A percentile compares a stretch with the other conserved stretches of the same genome.
Conservation (phyloP, 2,888 invertebrate genomes). For the Eutolmus rufibarbis region DNA sequence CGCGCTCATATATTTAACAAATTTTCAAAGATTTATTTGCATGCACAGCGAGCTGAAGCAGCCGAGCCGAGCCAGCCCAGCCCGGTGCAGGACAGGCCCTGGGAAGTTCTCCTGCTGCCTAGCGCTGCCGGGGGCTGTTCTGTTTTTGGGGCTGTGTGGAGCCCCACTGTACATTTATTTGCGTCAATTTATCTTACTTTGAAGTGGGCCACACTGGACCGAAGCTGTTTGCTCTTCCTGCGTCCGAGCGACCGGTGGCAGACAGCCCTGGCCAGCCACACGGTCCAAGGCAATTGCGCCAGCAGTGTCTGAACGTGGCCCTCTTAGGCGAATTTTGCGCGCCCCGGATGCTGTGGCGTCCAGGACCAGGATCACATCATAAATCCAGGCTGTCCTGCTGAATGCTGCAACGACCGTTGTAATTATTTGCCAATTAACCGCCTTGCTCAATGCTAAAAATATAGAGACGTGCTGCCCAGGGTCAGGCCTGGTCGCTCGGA, state of each 20-base stretch:
- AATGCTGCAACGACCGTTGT: constrained; percentile 10
- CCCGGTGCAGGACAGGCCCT: neutral
- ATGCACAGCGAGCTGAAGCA: neutral
- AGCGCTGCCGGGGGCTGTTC: neutral
- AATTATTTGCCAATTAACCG: constrained; percentile 39
- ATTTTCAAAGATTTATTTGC: constrained; percentile 37
- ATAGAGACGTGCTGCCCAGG: neutral
- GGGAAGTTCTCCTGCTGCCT: neutral
- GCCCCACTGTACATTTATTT: constrained; percentile 30
- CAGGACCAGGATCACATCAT: neutral
- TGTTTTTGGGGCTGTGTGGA: neutral
- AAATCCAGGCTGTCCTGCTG: constrained; percentile 8
- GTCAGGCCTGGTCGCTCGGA: neutral
- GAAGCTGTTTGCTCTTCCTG: neutral
- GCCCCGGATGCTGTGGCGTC: neutral
- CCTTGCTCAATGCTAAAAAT: neutral
- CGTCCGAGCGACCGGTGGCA: neutral
- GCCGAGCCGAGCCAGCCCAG: neutral
- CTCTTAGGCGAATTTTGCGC: neutral
- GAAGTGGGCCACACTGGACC: neutral
- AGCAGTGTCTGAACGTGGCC: neutral
- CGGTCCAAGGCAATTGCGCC: neutral
- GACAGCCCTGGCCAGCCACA: neutral
- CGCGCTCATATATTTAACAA: constrained; percentile 14
- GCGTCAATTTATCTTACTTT: constrained; percentile 31